Base-by-base conservation (phyloP, 2,113 vertebrate species). In the Daphoenositta chrysoptera region DNA sequence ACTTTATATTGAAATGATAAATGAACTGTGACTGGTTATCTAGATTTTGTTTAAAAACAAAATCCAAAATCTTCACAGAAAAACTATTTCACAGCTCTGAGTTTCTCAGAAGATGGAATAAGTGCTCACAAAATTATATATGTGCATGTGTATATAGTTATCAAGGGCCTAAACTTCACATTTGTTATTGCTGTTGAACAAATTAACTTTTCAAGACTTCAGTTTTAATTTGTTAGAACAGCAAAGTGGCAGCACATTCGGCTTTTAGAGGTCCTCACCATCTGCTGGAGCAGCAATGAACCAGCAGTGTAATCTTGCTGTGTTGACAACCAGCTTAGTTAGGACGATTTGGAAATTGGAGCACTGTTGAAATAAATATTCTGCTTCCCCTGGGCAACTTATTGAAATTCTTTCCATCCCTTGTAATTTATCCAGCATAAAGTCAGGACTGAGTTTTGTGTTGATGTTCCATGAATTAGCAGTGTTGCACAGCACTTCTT, bases 301-400 rank as follows among this genome's bases (percentile, higher is more conserved):
- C 72, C 51, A 75, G 53, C 81, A 90, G 26, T 80, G 88, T 54
- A 44, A 60, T 92, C 45, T 91, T 58, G 54, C 73, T 63, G 66
- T 89, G 83, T 23, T 94, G 88, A 95, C 88, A 95, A 44, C 66
- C 57, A 78, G 70, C 56, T 94, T 94, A 83, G 63, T 64, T 54
- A 63, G 78, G 80, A 58, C 35, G 68, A 22, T 80, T 93, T 70
- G 88, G 77, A 94, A 94, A 92, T 57, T 64, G 73, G 71, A 94
- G 73, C 54, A n/a, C 61, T 86, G 61, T 45, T 79, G 87, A 95
- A 95, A 95, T 96, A 97, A 96, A 95, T 89, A 94, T 69, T 91
- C 90, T 78, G 35, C 44, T 96, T 97, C 77, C 95, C 75, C 48
- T 66, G 88, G 86, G 89, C 80, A 83, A 60, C 53, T 35, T n/a